phyloP scores from a whole-genome alignment of 2,113 vertebrate species.

The Thinocorus orbignyianus region DNA sequence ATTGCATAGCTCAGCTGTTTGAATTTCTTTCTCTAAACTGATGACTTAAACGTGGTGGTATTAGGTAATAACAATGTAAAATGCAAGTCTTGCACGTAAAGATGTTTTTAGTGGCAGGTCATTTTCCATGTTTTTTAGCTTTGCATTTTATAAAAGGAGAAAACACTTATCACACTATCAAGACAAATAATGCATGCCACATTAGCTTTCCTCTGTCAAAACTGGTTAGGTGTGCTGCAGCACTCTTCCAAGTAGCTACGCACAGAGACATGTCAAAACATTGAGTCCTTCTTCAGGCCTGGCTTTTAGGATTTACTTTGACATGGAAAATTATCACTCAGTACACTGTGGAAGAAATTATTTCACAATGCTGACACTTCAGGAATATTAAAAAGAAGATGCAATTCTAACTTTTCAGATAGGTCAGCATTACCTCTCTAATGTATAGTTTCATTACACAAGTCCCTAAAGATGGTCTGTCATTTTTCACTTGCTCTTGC shows the following conservation, averaged over 20 bases:
- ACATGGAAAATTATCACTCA: background rate
- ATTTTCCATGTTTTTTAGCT: background rate
- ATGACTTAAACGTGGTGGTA: background rate
- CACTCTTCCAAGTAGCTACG: background rate
- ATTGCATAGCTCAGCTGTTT: background rate
- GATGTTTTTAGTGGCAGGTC: background rate
- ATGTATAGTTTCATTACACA: background rate
- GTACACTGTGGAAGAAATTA: background rate
- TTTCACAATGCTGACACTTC: background rate
- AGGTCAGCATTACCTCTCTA: background rate
- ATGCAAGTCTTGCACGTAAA: background rate
- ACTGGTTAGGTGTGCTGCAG: background rate
- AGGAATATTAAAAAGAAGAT: background rate
- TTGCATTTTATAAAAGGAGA: conserved; percentile 22
- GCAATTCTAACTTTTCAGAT: background rate
- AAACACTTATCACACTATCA: background rate
- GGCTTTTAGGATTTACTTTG: conserved; percentile 13
- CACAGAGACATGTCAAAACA: background rate
- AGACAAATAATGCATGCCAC: background rate
- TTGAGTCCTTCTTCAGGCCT: background rate
- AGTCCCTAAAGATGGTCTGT: background rate
- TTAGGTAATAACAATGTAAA: background rate
- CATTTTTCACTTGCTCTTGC: background rate
- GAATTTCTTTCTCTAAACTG: background rate
- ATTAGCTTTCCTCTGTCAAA: background rate